phyloP scores from a whole-genome alignment of 2,797 vertebrate genomes.

The Triplophysa yarkandensis region DNA sequence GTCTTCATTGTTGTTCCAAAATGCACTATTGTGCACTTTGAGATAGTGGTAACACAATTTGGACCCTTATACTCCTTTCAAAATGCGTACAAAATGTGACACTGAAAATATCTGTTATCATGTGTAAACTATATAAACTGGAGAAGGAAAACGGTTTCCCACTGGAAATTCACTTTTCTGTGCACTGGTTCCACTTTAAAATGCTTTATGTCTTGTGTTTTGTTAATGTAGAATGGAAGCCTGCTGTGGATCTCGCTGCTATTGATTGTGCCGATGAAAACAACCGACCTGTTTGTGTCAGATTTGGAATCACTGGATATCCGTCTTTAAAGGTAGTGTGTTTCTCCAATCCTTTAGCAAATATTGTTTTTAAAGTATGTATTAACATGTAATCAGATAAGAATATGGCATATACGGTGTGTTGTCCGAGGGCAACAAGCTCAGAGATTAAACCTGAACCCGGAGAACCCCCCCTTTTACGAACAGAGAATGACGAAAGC shows the following conservation, averaged over 20 bases:
- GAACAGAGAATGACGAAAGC: too few species aligned
- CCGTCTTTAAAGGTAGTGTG: slow-evolving; percentile 83
- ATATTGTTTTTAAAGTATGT: too few species aligned
- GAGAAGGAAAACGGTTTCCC: not conserved
- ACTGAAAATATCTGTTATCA: not conserved
- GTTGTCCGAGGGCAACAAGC: too few species aligned
- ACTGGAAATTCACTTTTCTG: not conserved
- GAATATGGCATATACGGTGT: too few species aligned
- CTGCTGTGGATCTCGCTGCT: slow-evolving; percentile 81
- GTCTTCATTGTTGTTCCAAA: not conserved
- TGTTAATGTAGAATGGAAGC: slow-evolving; percentile 83
- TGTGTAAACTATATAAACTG: not conserved
- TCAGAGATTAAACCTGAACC: too few species aligned
- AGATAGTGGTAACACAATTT: not conserved
- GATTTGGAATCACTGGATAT: slow-evolving; percentile 77
- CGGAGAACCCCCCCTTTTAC: too few species aligned
- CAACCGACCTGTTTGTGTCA: slow-evolving; percentile 74
- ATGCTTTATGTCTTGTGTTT: not conserved
- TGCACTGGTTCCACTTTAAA: not conserved
- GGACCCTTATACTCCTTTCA: not conserved
- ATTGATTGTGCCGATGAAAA: slow-evolving; percentile 81
- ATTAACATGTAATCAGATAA: too few species aligned
- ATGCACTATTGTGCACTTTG: slow-evolving; percentile 16
- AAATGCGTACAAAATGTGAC: not conserved
- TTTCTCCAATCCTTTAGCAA: not conserved